phyloP scores from a whole-genome alignment of 2,797 vertebrate species.

The Phylloscopus collybita region DNA sequence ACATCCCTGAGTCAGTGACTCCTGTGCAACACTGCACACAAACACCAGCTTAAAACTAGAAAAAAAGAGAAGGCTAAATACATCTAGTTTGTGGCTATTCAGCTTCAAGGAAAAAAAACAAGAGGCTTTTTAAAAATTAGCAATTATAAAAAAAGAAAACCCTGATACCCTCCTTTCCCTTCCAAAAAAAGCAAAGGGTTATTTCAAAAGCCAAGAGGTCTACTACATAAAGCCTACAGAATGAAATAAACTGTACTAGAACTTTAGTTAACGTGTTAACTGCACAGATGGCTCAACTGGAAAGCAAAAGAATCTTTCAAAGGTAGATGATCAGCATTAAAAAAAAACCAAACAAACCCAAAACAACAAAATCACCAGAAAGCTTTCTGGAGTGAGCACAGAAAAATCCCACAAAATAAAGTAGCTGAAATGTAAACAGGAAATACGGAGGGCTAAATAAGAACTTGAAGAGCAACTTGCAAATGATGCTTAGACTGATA shows the following conservation, averaged over 20 bases:
- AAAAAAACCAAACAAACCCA: not conserved
- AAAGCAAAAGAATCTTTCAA: not conserved
- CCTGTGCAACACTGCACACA: not conserved
- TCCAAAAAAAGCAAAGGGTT: not conserved
- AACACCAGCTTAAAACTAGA: not conserved
- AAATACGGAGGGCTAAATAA: not conserved
- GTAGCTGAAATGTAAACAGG: not conserved
- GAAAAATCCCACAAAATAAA: conserved; percentile 9
- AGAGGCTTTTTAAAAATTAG: not conserved
- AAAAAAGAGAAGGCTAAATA: not conserved
- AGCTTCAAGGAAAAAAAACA: not conserved
- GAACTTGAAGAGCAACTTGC: not conserved
- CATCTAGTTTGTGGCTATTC: not conserved
- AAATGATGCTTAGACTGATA: not conserved
- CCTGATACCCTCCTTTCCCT: accelerated
- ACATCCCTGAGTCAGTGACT: not conserved
- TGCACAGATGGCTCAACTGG: not conserved
- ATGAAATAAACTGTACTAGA: not conserved
- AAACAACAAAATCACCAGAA: not conserved
- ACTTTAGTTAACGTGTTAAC: not conserved
- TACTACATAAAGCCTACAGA: not conserved
- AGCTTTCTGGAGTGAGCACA: not conserved
- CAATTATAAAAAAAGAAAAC: not conserved
- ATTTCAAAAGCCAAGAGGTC: not conserved
- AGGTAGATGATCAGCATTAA: not conserved